These are phyloP conservation scores for Macrostomum cliftonense DNA, from an alignment of 2,888 invertebrate genomes.

Conservation along the genomic window DNA sequence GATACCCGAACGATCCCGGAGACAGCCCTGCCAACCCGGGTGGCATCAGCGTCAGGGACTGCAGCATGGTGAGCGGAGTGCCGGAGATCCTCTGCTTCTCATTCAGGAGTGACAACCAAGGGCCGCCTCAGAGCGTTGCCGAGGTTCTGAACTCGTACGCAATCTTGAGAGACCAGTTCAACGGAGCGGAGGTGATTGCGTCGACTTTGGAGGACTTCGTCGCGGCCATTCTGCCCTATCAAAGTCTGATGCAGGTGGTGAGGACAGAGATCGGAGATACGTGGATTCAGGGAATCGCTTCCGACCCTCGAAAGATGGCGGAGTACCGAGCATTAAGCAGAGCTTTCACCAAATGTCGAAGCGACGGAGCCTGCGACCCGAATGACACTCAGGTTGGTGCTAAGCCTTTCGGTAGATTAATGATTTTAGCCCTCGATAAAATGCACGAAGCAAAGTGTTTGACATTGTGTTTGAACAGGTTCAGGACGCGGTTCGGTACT, in stretches of 20 bases:
- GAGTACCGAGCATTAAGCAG: slow-evolving; percentile 13
- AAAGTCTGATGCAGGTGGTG: slow-evolving; percentile 16
- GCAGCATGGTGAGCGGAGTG: slow-evolving; percentile 19
- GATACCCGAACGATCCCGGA: slow-evolving; percentile 28
- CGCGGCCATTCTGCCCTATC: slow-evolving; percentile 16
- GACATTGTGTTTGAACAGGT: too few relatives aligned
- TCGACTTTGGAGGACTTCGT: slow-evolving; percentile 24
- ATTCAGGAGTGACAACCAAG: slow-evolving; percentile 28
- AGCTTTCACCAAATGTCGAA: slow-evolving; percentile 12
- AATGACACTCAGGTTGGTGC: slow-evolving; percentile 3
- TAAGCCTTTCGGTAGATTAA: too few relatives aligned
- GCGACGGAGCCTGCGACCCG: not conserved
- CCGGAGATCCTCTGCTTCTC: slow-evolving; percentile 26
- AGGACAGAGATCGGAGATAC: slow-evolving; percentile 26
- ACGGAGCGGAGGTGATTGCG: slow-evolving; percentile 20
- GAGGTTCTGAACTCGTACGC: slow-evolving; percentile 24
- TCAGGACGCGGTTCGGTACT: slow-evolving; percentile 11
- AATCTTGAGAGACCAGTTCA: slow-evolving; percentile 22
- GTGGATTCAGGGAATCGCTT: slow-evolving; percentile 27
- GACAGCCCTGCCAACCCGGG: slow-evolving; percentile 21
- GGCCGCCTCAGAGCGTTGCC: slow-evolving; percentile 22
- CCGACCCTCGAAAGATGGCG: slow-evolving; percentile 26
- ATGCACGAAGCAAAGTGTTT: too few relatives aligned
- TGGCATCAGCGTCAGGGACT: slow-evolving; percentile 23
- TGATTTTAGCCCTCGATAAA: too few relatives aligned